phyloP scores from a whole-genome alignment of 1,140 invertebrate species.

The Nebria ingens region DNA sequence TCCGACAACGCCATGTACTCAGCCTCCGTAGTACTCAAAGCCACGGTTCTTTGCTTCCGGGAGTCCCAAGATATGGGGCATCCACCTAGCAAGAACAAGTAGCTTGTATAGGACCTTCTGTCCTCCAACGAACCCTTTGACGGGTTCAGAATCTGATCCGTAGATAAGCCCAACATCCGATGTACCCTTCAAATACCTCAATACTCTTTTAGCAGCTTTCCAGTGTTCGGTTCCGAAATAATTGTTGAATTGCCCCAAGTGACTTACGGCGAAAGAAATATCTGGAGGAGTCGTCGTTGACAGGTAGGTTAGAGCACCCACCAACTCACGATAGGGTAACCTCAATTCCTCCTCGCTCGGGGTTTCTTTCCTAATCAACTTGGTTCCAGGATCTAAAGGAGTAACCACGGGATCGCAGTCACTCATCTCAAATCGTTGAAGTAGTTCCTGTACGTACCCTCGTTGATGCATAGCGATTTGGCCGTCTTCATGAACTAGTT shows the following conservation, averaged over 20 bases:
- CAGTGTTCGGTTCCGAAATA: too few species aligned
- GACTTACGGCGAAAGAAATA: constrained; percentile 28
- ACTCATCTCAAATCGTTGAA: constrained; percentile 18
- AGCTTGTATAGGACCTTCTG: constrained; percentile 21
- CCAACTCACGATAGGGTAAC: constrained; percentile 23
- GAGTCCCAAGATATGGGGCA: constrained; percentile 19
- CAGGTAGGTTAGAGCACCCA: constrained; percentile 32
- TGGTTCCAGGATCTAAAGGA: too few species aligned
- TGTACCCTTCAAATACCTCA: constrained; percentile 30
- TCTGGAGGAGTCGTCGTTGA: constrained; percentile 31
- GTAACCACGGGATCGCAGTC: constrained; percentile 19
- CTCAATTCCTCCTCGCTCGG: constrained; percentile 11
- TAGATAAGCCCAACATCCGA: constrained; percentile 13
- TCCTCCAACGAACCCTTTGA: constrained; percentile 20
- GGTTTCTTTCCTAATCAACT: too few species aligned
- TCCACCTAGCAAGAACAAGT: constrained; percentile 13
- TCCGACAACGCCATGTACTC: constrained; percentile 19
- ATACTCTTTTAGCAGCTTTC: constrained; percentile 24
- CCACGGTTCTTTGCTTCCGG: constrained; percentile 17
- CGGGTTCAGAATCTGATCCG: neutral
- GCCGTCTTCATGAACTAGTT: constrained; percentile 8
- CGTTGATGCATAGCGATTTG: constrained; percentile 9
- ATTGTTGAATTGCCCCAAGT: constrained; percentile 26
- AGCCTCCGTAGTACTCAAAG: constrained; percentile 18
- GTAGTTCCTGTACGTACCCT: constrained; percentile 14